phyloP scores from a whole-genome alignment of 2,888 invertebrate genomes.

The Stictocephala bisonia region DNA sequence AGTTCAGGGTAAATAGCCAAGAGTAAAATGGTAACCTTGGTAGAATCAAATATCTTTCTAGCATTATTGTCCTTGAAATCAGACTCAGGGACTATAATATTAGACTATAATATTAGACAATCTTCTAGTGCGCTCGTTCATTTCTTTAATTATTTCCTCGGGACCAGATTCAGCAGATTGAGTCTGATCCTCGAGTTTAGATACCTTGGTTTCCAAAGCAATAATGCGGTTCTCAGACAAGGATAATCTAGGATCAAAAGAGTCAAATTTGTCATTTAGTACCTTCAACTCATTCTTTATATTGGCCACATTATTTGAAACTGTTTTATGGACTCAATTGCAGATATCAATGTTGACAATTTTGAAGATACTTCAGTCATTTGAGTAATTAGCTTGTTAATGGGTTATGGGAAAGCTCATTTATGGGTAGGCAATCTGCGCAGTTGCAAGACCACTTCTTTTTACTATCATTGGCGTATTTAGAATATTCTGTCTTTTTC shows the following conservation, averaged over 20 bases:
- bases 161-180: background rate
- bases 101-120: background rate
- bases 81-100: background rate
- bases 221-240: background rate
- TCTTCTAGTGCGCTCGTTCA: background rate
- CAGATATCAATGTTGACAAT: too few species aligned
- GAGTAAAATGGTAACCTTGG: background rate
- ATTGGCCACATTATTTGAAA: background rate
- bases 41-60: background rate
- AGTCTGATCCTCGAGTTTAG: too few species aligned
- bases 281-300: background rate
- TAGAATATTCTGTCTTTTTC: too few species aligned
- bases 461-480: too few species aligned
- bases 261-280: background rate
- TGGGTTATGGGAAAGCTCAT: too few species aligned
- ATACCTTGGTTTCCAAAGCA: background rate
- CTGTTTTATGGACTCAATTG: too few species aligned
- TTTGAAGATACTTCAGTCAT: too few species aligned
- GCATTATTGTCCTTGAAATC: background rate
- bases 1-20: background rate
- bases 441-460: too few species aligned
- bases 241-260: constrained; percentile 14
- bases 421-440: too few species aligned
- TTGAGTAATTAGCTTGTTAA: too few species aligned
- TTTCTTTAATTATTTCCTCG: constrained; percentile 1